Percentiles rank a stretch among this genome's conserved stretches.
Conservation (phyloP, 2,797 vertebrate genomes). For the Mormyrus proboscirostris region DNA sequence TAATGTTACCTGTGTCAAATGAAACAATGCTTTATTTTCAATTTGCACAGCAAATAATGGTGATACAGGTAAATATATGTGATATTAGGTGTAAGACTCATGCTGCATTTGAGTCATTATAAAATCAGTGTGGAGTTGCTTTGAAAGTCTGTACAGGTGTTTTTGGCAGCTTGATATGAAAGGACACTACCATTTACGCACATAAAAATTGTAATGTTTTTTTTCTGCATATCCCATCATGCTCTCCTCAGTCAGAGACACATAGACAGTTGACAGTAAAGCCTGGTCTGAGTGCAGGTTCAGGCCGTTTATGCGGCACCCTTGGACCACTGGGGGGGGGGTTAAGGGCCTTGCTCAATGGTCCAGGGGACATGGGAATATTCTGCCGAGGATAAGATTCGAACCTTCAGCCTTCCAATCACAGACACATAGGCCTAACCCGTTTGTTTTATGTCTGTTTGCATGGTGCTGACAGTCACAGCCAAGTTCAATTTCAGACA, state of each 20-base stretch:
- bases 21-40: background rate
- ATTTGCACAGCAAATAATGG: background rate
- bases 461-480: background rate
- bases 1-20: background rate
- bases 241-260: background rate
- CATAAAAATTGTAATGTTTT: background rate
- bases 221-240: background rate
- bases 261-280: background rate
- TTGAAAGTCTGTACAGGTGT: background rate
- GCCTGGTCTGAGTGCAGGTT: background rate
- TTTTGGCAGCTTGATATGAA: background rate
- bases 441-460: background rate
- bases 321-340: background rate
- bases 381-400: background rate
- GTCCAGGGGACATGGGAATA: background rate
- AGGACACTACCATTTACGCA: background rate
- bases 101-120: background rate
- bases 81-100: background rate
- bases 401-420: background rate
- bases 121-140: background rate
- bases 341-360: background rate
- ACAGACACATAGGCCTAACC: background rate
- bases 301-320: background rate
- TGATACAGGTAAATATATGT: background rate
- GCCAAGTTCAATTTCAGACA: background rate